Base-by-base conservation (phyloP, 2,888 invertebrate genomes). In the Dryocosmus kuriphilus region DNA sequence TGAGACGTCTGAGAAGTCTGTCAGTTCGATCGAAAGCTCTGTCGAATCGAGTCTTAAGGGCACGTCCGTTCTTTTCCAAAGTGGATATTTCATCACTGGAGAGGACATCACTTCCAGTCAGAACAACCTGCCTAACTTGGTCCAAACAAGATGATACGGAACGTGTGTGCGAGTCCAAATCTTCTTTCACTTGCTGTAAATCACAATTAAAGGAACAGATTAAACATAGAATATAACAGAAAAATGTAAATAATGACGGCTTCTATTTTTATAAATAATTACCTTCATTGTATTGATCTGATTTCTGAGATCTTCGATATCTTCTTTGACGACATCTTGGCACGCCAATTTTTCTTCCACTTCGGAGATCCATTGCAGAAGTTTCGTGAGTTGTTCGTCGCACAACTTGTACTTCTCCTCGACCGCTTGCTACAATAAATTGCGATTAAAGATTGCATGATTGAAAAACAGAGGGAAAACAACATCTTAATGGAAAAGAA, bases 381-480 rank as follows among this genome's bases (percentile, higher is more conserved):
- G 93, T 90, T 96, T 96, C 81, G 95, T 95, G 79, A 98, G 93
- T 61, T 95, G 96, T 91, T 97, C 97, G 92, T 97, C 97, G 92
- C 97, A 98, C 87, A 97, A 93, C 90, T 96, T 96, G 94, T 97
- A 98, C 92, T 97, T 97, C 92, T 98, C 98, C 93, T 98, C 97
- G 86, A 98, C 97, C 89, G 98, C 98, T 96, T 97, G 97, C 98
- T 98, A 94, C 85, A 94, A 93, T 89, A 90, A 87, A 87, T 87
- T 85, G 79, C 76, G 63, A 75, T 63, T 78, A 65, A n/a, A 57
- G n/a, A 74, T 57, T 74, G 62, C 22, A 60, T 7, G 14, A 75
- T 30, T 63, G 24, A 41, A 30, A 62, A 32, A 9, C 32, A 51
- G 16, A 65, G 67, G 74, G 74, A 38, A 57, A 74, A 16, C 75